These are phyloP conservation scores for Nomada goodeniana DNA, from an alignment of 2,888 invertebrate species.

Conservation along the genomic window DNA sequence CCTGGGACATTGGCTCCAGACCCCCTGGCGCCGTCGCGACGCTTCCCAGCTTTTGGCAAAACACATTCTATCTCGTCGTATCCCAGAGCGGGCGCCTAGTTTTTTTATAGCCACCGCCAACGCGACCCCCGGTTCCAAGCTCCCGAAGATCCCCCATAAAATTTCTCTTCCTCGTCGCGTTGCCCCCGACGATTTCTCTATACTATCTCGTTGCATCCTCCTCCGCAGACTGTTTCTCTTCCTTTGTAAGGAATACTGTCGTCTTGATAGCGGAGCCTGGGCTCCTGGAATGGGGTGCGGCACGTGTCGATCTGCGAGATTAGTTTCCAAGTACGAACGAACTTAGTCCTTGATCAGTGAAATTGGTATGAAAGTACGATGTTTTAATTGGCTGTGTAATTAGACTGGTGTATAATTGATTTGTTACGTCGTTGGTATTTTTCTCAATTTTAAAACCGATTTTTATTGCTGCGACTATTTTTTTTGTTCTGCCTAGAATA, in stretches of 20 bases:
- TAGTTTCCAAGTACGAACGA: slow-evolving; percentile 9
- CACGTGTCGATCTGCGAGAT: slow-evolving; percentile 44
- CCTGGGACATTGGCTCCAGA: slow-evolving; percentile 80
- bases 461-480: no score
- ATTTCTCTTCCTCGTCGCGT: slow-evolving; percentile 65
- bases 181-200: slow-evolving; percentile 19
- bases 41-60: slow-evolving; percentile 82
- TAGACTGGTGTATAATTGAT: background rate
- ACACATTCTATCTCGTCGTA: slow-evolving; percentile 77
- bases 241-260: slow-evolving; percentile 32
- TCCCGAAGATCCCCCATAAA: slow-evolving; percentile 74
- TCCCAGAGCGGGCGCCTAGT: slow-evolving; percentile 74
- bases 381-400: background rate
- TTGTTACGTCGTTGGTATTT: no score
- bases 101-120: slow-evolving; percentile 74
- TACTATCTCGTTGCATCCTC: slow-evolving; percentile 16
- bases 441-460: no score
- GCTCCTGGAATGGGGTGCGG: slow-evolving; percentile 34
- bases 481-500: no score
- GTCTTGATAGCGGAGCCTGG: slow-evolving; percentile 41
- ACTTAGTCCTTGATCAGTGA: background rate
- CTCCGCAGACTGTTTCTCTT: slow-evolving; percentile 18
- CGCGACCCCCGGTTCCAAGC: slow-evolving; percentile 68
- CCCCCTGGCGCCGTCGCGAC: slow-evolving; percentile 83
- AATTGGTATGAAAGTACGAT: background rate